Evolutionary conservation across 2,797 vertebrate species (phyloP), one percentile per base, ranked within the genome.

Genomic region (Galagoides demidoff): DNA sequence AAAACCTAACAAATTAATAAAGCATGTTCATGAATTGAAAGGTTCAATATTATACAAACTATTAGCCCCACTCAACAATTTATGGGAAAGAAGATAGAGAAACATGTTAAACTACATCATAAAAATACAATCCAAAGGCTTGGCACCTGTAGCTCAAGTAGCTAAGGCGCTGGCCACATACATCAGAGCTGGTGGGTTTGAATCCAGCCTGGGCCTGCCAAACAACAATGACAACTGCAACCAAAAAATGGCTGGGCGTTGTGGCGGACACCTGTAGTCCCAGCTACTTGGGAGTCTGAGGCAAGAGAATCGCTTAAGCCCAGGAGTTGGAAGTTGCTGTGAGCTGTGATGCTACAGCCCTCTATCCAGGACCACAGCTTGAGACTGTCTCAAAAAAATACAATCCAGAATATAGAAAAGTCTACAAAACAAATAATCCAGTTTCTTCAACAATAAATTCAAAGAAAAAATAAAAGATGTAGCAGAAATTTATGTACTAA

Each of bases 401-500:
- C 7, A 84, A 55, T 43, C 25, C 39, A 74, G 23, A 76, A 89
- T 73, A 39, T 45, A 19, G n/a, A 52, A 96, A 93, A 88, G 25
- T 57, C 43, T 88, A 6, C 3, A 59, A 90, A 57, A 89, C n/a
- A 71, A 73, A 77, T 31, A 57, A 77, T 20, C 17, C 25, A 71
- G 81, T 82, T 92, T 82, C 55, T 92, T 86, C 25, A 64, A 86
- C 61, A 92, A 70, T 55, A 76, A 92, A 73, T 92, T 86, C 22
- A 73, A 95, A 23, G 20, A 52, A 61, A 86, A 91, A 92, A 63
- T 64, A 37, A 85, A 76, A 76, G 22, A 76, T 59, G n/a, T 2
- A 64, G 5, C 63, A 31, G 27, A n/a, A 71, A 92, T 76, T 63
- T 85, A 43, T 76, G 31, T 81, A 81, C 39, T 76, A 94, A 90